A percentile compares a stretch with the other conserved stretches of the same genome.
phyloP scores from a whole-genome alignment of 2,888 invertebrate genomes.

The Amphipyra berbera region DNA sequence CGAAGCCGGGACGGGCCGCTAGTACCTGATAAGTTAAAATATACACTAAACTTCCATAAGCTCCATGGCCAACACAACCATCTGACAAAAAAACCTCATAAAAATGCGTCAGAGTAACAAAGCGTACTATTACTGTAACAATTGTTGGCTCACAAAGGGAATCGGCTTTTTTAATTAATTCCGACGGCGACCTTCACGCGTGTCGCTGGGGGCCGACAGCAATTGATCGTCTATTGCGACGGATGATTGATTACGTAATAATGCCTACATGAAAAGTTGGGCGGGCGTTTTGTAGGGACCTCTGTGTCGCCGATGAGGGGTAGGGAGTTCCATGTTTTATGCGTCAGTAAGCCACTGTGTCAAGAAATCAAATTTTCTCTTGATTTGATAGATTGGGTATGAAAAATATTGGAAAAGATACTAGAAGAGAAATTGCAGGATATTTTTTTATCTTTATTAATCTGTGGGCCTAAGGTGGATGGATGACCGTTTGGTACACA shows the following conservation, averaged over 20 bases:
- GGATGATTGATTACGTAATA: constrained; percentile 60
- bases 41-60: no score
- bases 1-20: no score
- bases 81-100: constrained; percentile 10
- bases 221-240: constrained; percentile 53
- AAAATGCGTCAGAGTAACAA: constrained; percentile 34
- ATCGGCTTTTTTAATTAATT: constrained; percentile 55
- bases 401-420: no score
- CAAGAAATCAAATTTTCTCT: no score
- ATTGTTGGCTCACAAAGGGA: constrained; percentile 43
- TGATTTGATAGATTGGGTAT: no score
- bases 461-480: no score
- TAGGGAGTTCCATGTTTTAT: no score
- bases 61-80: not conserved
- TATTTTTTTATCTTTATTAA: no score
- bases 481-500: no score
- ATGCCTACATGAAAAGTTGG: constrained; percentile 55
- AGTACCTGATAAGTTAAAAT: no score
- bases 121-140: constrained; percentile 31
- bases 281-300: constrained; percentile 24
- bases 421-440: no score
- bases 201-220: constrained; percentile 48
- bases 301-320: not conserved
- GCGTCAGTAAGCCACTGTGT: no score
- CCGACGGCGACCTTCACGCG: constrained; percentile 53